phyloP scores from a whole-genome alignment of 2,888 invertebrate genomes.

The Cephonodes hylas region DNA sequence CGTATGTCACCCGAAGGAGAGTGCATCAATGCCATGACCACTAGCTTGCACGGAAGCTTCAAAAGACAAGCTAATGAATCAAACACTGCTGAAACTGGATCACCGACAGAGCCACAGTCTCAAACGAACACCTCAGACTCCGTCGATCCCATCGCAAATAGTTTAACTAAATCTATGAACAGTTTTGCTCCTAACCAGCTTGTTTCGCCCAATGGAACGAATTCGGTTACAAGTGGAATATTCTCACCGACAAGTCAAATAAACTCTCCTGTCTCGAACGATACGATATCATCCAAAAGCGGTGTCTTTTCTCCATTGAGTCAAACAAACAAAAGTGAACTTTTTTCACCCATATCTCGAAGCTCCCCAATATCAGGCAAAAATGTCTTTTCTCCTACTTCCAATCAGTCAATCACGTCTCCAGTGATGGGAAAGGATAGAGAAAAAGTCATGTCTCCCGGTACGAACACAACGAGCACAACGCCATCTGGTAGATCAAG shows the following conservation, averaged over 20 bases:
- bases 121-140: constrained; percentile 69
- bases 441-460: constrained; percentile 70
- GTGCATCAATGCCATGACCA: constrained; percentile 82
- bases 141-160: constrained; percentile 64
- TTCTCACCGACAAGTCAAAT: constrained; percentile 79
- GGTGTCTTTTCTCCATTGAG: constrained; percentile 76
- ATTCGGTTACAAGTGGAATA: constrained; percentile 77
- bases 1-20: constrained; percentile 87
- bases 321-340: constrained; percentile 76
- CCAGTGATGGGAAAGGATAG: constrained; percentile 67
- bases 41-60: constrained; percentile 85
- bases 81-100: constrained; percentile 61
- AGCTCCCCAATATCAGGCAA: constrained; percentile 74
- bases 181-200: constrained; percentile 68
- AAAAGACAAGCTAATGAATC: constrained; percentile 80
- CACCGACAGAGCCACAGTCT: constrained; percentile 67
- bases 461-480: constrained; percentile 73
- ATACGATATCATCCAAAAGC: constrained; percentile 77
- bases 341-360: constrained; percentile 73
- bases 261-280: constrained; percentile 76
- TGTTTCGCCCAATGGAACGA: constrained; percentile 75
- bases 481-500: constrained; percentile 81
- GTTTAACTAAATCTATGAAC: constrained; percentile 65
- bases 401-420: constrained; percentile 71
- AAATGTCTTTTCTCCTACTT: constrained; percentile 72